Base-by-base conservation (phyloP, 35 echinoderm and acorn worm genomes). In the Heliocidaris erythrogramma region DNA sequence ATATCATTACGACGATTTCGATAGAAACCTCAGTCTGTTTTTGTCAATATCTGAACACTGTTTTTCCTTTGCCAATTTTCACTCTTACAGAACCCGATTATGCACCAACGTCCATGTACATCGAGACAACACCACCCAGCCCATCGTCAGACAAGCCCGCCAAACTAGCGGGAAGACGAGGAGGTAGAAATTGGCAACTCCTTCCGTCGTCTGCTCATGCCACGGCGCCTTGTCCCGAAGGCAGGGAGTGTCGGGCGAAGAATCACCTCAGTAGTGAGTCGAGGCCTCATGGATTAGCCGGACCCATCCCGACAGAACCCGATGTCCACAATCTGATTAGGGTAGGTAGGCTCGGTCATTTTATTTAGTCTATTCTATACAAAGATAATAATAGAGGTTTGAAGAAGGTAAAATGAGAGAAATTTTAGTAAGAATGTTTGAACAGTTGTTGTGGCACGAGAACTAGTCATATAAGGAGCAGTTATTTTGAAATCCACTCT, bases 291-390 rank as follows among this genome's bases (percentile, higher is more conserved):
- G 31, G 16, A 24, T 42, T 27, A 5, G 21, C 27, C 91, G 49
- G 91, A 30, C 50, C 50, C 21, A 18, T 29, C n/a, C 47, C 91
- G n/a, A 59, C 65, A 21, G 65, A 78, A 78, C 18, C 91, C 49
- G 48, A 92, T 59, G 49, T 52, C 30, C 91, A 27, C 30, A 92
- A 92, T 92, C 49, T 50, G 16, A 92, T 92, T 30, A 49, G 91
- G 91, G 91, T 59, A 92, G 2, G 49, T 92, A 30, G 21, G 5
- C 9, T 52, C 1, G 9, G 48, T 92, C 7, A 92, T 27, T 49
- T 9, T 13, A 27, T 56, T 5, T 11, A n/a, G 49, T 30, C 9
- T 27, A 18, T 52, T 24, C 48, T 27, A 52, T 35, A 30, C 47
- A 18, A 92, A 59, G 48, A 24, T 50, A 13, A 48, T 17, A n/a